Evolutionary conservation across 2,888 invertebrate genomes (phyloP).

Genomic region (Brachylomia viminalis): DNA sequence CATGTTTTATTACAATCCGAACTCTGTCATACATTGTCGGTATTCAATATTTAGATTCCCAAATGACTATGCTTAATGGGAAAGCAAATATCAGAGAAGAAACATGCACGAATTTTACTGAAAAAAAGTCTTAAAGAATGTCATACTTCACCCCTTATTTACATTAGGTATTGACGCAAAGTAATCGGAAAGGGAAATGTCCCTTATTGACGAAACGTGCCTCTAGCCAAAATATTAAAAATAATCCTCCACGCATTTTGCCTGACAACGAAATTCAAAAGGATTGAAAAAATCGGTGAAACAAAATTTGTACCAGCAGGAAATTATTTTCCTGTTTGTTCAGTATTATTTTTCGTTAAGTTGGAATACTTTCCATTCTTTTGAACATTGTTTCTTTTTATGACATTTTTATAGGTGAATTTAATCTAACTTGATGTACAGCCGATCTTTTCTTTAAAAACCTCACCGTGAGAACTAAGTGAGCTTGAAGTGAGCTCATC

Average conservation of each 20-base stretch:
- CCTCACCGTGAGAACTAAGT: background rate
- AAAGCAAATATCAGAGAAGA: slow-evolving; percentile 67
- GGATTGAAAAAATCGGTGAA: slow-evolving; percentile 64
- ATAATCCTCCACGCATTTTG: slow-evolving; percentile 75
- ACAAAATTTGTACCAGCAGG: slow-evolving; percentile 28
- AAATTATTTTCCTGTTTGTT: slow-evolving; percentile 64
- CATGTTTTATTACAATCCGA: slow-evolving; percentile 2
- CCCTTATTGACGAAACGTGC: slow-evolving; percentile 88
- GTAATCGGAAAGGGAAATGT: slow-evolving; percentile 80
- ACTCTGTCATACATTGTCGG: slow-evolving; percentile 17
- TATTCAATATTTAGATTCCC: slow-evolving; percentile 50
- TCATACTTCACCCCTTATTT: slow-evolving; percentile 80
- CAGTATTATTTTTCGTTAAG: slow-evolving; percentile 58
- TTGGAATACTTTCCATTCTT: slow-evolving; percentile 31
- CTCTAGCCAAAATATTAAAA: slow-evolving; percentile 81
- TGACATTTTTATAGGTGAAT: background rate
- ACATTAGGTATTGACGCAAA: slow-evolving; percentile 83
- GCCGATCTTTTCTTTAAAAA: background rate
- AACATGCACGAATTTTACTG: slow-evolving; percentile 64
- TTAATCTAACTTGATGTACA: background rate
- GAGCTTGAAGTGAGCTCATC: background rate
- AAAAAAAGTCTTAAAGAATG: slow-evolving; percentile 70
- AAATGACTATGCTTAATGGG: slow-evolving; percentile 66
- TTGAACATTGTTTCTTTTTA: slow-evolving; percentile 20
- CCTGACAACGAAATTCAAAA: slow-evolving; percentile 73